Percentiles rank a stretch among this genome's conserved stretches.
phyloP scores from a whole-genome alignment of 92 coral and sea anemone species.

The Actinernus sp. region DNA sequence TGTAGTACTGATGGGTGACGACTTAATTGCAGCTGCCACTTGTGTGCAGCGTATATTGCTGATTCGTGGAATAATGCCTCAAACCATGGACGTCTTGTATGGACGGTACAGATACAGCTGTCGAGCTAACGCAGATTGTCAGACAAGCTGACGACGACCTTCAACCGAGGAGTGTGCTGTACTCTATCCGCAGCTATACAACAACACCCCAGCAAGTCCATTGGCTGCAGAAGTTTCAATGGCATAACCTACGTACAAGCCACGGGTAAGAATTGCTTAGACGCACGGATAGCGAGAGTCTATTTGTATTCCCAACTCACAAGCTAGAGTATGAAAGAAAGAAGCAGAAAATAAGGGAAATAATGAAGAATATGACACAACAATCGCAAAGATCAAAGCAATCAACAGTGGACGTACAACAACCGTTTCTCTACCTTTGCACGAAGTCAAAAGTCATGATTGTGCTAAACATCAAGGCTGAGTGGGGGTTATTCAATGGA shows the following conservation, averaged over 20 bases:
- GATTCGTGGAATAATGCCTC: not conserved
- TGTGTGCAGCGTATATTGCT: not conserved
- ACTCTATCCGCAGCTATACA: not conserved
- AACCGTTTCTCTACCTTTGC: conserved; percentile 36
- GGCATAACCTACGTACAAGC: too few species aligned
- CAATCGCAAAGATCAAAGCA: too few species aligned
- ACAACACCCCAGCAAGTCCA: not conserved
- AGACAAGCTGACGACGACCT: conserved; percentile 5
- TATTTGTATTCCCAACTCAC: too few species aligned
- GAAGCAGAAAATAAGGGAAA: too few species aligned
- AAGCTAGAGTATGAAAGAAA: too few species aligned
- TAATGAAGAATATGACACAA: too few species aligned
- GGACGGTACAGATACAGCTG: conserved; percentile 42
- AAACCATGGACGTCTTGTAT: conserved; percentile 37
- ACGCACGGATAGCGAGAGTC: too few species aligned
- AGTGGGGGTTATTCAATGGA: conserved; percentile 52
- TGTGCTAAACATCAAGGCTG: conserved; percentile 10
- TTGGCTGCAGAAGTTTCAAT: too few species aligned
- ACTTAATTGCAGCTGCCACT: too few species aligned
- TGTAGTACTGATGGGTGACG: not conserved
- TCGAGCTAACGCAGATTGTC: conserved; percentile 39
- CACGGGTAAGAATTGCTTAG: too few species aligned
- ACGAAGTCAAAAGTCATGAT: too few species aligned
- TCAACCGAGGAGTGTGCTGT: not conserved
- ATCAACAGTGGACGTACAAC: too few species aligned